Conservation (phyloP, 2,888 invertebrate species). For the Plebejus anna region DNA sequence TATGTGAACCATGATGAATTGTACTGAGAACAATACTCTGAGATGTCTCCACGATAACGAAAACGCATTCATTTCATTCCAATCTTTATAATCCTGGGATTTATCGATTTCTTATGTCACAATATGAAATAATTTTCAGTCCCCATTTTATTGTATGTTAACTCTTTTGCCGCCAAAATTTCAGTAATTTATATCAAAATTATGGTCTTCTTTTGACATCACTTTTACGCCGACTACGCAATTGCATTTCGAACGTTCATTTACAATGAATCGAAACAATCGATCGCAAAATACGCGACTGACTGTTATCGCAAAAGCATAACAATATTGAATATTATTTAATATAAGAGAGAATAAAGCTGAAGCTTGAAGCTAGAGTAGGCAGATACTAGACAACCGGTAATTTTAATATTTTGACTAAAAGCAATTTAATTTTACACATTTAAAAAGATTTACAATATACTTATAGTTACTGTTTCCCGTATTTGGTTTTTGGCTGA, state of each 20-base stretch:
- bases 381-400: too few relatives aligned
- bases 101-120: conserved; percentile 20
- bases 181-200: neutral
- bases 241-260: too few relatives aligned
- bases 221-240: too few relatives aligned
- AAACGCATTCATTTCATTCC: conserved; percentile 29
- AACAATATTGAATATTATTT: too few relatives aligned
- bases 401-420: neutral
- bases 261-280: too few relatives aligned
- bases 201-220: neutral
- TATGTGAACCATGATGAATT: conserved; percentile 49
- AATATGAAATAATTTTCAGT: neutral
- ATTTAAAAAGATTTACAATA: neutral
- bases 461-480: neutral
- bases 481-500: conserved; percentile 1
- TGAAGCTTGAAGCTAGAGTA: too few relatives aligned
- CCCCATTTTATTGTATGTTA: neutral
- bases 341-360: too few relatives aligned
- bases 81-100: conserved; percentile 24
- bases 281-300: too few relatives aligned
- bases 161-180: neutral
- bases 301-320: too few relatives aligned
- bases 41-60: conserved; percentile 39
- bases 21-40: conserved; percentile 43
- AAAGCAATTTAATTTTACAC: neutral